These are phyloP conservation scores for Campoletis sonorensis DNA, from an alignment of 1,140 invertebrate species.

Conservation along the genomic window DNA sequence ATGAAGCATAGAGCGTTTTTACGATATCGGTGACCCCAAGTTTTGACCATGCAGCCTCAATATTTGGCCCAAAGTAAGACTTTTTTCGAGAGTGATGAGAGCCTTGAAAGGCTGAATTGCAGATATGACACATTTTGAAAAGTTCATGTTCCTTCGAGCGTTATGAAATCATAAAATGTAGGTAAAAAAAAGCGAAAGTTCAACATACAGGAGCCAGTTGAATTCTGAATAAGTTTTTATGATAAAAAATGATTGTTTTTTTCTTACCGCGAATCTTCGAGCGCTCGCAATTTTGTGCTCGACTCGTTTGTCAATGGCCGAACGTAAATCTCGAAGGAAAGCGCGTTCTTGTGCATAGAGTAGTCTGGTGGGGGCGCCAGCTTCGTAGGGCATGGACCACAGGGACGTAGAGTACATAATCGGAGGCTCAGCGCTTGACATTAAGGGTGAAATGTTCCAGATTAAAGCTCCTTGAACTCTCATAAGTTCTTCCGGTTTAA, in stretches of 20 bases:
- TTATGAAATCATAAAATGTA: too few relatives aligned
- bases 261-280: constrained; percentile 91
- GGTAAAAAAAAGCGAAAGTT: too few relatives aligned
- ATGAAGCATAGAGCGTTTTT: too few relatives aligned
- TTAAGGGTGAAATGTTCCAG: constrained; percentile 96
- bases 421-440: constrained; percentile 95
- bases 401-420: constrained; percentile 95
- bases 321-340: constrained; percentile 89
- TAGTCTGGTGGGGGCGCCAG: constrained; percentile 85
- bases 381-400: constrained; percentile 91
- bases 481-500: constrained; percentile 94
- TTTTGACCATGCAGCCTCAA: too few relatives aligned
- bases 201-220: too few relatives aligned
- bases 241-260: background rate
- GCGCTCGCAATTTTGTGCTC: constrained; percentile 96
- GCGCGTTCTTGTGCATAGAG: constrained; percentile 92
- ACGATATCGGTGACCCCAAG: too few relatives aligned
- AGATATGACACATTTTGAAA: too few relatives aligned
- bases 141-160: too few relatives aligned
- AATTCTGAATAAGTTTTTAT: too few relatives aligned
- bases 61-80: too few relatives aligned
- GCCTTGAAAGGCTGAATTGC: too few relatives aligned
- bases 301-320: constrained; percentile 90
- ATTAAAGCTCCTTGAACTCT: constrained; percentile 94
- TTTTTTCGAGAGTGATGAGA: too few relatives aligned